phyloP scores from a whole-genome alignment of 2,113 vertebrate genomes.

The Vicugna pacos region DNA sequence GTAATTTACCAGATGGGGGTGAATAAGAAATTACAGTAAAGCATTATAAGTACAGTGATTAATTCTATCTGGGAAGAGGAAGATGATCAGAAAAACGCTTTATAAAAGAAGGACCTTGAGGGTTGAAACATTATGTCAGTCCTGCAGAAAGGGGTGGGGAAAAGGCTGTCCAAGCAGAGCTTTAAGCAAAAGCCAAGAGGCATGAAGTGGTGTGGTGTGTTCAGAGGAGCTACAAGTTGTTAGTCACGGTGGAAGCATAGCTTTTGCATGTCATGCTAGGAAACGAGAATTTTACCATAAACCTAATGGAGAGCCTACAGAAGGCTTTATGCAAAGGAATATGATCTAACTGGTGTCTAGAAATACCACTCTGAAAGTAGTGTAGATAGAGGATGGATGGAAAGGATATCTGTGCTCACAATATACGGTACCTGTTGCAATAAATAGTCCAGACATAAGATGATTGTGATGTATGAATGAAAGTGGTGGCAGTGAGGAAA shows the following conservation, averaged over 20 bases:
- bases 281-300: not conserved
- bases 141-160: not conserved
- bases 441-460: not conserved
- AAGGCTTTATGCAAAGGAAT: not conserved
- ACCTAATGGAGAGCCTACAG: not conserved
- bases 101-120: too few relatives aligned
- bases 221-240: not conserved
- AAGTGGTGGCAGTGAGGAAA: not conserved
- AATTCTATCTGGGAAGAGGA: not conserved
- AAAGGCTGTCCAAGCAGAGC: not conserved
- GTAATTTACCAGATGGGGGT: not conserved
- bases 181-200: not conserved
- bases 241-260: not conserved
- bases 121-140: not conserved
- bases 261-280: not conserved
- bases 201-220: rapidly evolving
- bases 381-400: not conserved
- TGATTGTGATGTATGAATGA: not conserved
- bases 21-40: too few relatives aligned
- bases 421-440: not conserved
- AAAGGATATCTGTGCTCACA: not conserved
- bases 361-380: not conserved
- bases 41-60: not conserved
- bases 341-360: not conserved
- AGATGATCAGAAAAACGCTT: too few relatives aligned